phyloP scores from a whole-genome alignment of 2,888 invertebrate genomes.

The Anthrax anthrax region DNA sequence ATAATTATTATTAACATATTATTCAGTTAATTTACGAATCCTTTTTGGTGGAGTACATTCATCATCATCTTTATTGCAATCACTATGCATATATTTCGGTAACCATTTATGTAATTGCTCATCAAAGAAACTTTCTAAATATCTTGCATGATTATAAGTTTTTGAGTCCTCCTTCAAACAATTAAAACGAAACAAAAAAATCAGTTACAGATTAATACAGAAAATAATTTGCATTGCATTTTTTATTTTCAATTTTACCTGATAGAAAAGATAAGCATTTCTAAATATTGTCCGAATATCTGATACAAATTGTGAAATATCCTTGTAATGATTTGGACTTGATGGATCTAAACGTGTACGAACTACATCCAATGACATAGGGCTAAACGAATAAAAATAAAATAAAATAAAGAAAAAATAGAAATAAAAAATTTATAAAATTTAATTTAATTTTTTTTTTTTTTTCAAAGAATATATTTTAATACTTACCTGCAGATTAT shows the following conservation, averaged over 20 bases:
- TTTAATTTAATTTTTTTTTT: neutral
- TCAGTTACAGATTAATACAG: too few relatives aligned
- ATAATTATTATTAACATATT: too few relatives aligned
- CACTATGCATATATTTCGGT: conserved; percentile 42
- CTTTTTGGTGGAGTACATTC: conserved; percentile 29
- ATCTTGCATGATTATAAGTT: conserved; percentile 63
- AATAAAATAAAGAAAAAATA: neutral
- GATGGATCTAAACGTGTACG: conserved; percentile 64
- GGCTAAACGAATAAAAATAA: conserved; percentile 28
- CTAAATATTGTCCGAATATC: conserved; percentile 77
- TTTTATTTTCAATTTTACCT: conserved; percentile 36
- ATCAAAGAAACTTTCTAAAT: conserved; percentile 74
- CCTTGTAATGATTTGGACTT: conserved; percentile 55
- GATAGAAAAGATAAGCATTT: conserved; percentile 74
- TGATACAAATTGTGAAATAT: conserved; percentile 57
- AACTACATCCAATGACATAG: conserved; percentile 76
- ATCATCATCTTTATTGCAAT: conserved; percentile 20
- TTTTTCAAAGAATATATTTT: neutral
- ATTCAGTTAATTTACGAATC: conserved; percentile 17
- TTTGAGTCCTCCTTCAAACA: conserved; percentile 52
- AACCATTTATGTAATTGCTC: conserved; percentile 67
- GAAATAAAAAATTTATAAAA: neutral
- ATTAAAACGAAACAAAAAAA: neutral
- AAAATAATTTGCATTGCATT: neutral
- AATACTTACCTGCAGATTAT: conserved; percentile 30